These are phyloP conservation scores for Hylia prasina DNA, from an alignment of 2,113 vertebrate genomes.

Conservation along the genomic window DNA sequence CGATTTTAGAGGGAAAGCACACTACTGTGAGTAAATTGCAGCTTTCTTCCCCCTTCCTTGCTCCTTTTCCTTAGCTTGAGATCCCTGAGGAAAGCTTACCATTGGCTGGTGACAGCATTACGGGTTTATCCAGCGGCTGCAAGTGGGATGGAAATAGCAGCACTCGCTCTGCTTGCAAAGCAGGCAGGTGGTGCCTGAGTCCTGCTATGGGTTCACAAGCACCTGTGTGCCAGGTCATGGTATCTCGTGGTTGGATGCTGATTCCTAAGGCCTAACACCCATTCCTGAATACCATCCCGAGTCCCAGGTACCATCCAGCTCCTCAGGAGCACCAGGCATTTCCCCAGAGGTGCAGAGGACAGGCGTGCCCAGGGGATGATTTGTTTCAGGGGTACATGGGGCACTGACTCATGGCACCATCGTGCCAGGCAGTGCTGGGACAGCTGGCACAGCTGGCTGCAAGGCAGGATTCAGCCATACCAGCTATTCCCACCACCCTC, in stretches of 20 bases:
- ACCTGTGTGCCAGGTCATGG: not conserved
- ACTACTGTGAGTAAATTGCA: not conserved
- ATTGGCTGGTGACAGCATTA: not conserved
- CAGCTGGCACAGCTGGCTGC: not conserved
- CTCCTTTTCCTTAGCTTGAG: not conserved
- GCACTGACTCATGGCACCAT: fast-evolving
- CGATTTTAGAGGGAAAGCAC: not conserved
- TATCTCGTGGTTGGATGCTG: not conserved
- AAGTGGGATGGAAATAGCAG: not conserved
- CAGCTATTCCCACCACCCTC: not conserved
- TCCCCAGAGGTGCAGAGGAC: not conserved
- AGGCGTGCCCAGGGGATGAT: fast-evolving
- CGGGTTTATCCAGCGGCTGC: not conserved
- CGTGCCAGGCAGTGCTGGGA: fast-evolving
- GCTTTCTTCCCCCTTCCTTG: not conserved
- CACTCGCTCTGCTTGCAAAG: not conserved
- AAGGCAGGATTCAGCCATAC: not conserved
- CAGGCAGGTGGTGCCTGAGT: not conserved
- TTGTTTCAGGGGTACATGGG: fast-evolving
- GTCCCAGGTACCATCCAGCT: not conserved
- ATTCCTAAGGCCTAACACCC: not conserved
- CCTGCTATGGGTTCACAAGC: not conserved
- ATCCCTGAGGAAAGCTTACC: not conserved
- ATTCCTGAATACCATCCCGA: not conserved
- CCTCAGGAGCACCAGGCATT: not conserved